Percentiles rank a stretch among this genome's conserved stretches.
phyloP scores from a whole-genome alignment of 2,797 vertebrate genomes.

The Gallinago stenura region DNA sequence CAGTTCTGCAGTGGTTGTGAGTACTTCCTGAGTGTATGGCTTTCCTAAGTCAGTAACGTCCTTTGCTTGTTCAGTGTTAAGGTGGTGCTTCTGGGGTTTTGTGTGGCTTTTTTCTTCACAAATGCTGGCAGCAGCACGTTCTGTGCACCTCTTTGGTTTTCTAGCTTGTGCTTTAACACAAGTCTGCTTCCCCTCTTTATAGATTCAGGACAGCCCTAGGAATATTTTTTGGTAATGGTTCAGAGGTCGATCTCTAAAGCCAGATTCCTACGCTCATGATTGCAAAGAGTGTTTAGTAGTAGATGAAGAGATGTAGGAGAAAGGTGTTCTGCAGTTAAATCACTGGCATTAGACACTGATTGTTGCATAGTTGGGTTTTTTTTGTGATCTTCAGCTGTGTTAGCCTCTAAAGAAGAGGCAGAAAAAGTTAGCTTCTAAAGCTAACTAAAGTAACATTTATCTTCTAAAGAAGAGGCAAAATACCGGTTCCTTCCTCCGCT shows the following conservation, averaged over 20 bases:
- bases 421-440: not conserved
- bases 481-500: not conserved
- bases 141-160: not conserved
- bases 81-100: not conserved
- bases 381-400: not conserved
- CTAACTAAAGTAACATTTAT: not conserved
- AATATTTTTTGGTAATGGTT: not conserved
- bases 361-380: not conserved
- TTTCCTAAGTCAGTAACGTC: not conserved
- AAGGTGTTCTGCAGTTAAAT: not conserved
- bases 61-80: conserved; percentile 3
- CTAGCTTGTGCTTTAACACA: not conserved
- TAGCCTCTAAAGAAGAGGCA: not conserved
- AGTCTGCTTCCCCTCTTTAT: not conserved
- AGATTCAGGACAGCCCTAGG: not conserved
- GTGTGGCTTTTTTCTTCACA: not conserved
- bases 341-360: not conserved
- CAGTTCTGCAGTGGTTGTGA: not conserved
- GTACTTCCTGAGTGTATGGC: not conserved
- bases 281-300: not conserved
- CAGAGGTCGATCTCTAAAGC: not conserved
- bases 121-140: not conserved
- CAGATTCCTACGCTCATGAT: not conserved
- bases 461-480: not conserved
- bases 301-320: not conserved